phyloP scores from a whole-genome alignment of 1,140 invertebrate genomes.

The Drosophila pandora region DNA sequence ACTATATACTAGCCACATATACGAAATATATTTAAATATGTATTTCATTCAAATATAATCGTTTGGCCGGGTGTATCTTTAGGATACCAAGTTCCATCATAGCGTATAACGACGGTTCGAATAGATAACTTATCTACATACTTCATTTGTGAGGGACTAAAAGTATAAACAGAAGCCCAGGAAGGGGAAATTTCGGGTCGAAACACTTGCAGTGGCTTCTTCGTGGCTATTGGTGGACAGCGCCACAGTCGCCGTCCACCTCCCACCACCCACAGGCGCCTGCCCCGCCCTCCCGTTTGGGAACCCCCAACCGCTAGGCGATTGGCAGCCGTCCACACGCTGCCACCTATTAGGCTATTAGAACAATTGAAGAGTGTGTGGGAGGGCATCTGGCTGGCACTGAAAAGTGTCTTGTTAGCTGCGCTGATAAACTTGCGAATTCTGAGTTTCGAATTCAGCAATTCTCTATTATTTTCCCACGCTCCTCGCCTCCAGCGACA shows the following conservation, averaged over 20 bases:
- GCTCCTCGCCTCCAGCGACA: slow-evolving; percentile 22
- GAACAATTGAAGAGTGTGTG: slow-evolving; percentile 60
- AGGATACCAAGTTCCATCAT: too few relatives aligned
- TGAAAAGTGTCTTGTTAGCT: slow-evolving; percentile 71
- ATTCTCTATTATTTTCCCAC: slow-evolving; percentile 28
- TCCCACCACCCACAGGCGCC: neutral
- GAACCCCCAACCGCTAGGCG: slow-evolving; percentile 10
- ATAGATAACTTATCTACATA: too few relatives aligned
- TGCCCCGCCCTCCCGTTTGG: neutral
- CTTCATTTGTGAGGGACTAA: too few relatives aligned
- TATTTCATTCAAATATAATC: slow-evolving; percentile 4
- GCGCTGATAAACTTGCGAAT: slow-evolving; percentile 64
- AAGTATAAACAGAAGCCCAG: too few relatives aligned
- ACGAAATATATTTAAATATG: slow-evolving; percentile 6
- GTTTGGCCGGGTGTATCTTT: too few relatives aligned
- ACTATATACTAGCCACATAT: neutral
- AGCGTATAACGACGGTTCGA: too few relatives aligned
- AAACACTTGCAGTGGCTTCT: neutral
- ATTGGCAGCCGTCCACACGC: slow-evolving; percentile 40
- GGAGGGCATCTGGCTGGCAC: slow-evolving; percentile 24
- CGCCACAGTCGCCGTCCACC: slow-evolving; percentile 23
- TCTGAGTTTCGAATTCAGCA: slow-evolving; percentile 65
- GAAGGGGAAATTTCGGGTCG: neutral
- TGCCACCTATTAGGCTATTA: slow-evolving; percentile 66
- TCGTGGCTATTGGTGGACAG: slow-evolving; percentile 33